Percentiles rank a stretch among this genome's conserved stretches.
Evolutionary conservation across 2,113 vertebrate genomes (phyloP).

Genomic region (Zosterops japonicus): DNA sequence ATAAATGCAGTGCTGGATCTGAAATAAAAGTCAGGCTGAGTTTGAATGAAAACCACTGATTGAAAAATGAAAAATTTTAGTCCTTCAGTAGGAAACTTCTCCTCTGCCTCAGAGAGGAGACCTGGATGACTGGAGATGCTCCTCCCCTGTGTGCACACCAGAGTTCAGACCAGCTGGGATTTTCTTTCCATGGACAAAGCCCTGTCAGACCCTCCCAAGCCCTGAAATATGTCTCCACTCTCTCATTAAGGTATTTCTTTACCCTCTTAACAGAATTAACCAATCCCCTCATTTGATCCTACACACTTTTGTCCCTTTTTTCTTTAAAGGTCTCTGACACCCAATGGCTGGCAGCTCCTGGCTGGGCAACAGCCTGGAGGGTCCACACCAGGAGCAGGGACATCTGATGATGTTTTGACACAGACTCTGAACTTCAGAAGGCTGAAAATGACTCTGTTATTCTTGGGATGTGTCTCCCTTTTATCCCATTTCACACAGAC

Average conservation of each 20-base stretch:
- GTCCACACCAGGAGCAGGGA: neutral
- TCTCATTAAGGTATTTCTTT: neutral
- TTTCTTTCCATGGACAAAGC: neutral
- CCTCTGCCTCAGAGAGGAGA: neutral
- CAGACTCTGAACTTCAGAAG: too few species aligned
- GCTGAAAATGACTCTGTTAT: too few species aligned
- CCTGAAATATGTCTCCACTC: neutral
- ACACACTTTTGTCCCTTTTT: neutral
- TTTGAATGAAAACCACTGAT: neutral
- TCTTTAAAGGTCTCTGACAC: too few species aligned
- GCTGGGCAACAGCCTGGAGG: neutral
- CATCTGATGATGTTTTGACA: too few species aligned
- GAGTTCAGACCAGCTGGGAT: neutral
- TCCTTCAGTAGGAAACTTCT: neutral
- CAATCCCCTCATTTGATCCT: neutral
- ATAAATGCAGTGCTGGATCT: fast-evolving
- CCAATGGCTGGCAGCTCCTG: neutral
- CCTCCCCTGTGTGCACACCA: fast-evolving
- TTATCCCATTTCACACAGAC: too few species aligned
- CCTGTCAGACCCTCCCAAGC: neutral
- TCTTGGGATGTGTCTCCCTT: too few species aligned
- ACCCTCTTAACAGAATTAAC: neutral
- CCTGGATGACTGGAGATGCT: neutral
- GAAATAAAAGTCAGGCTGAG: neutral
- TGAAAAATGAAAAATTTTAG: neutral